Conservation (phyloP, 2,113 vertebrate species). For the Channa maculata region DNA sequence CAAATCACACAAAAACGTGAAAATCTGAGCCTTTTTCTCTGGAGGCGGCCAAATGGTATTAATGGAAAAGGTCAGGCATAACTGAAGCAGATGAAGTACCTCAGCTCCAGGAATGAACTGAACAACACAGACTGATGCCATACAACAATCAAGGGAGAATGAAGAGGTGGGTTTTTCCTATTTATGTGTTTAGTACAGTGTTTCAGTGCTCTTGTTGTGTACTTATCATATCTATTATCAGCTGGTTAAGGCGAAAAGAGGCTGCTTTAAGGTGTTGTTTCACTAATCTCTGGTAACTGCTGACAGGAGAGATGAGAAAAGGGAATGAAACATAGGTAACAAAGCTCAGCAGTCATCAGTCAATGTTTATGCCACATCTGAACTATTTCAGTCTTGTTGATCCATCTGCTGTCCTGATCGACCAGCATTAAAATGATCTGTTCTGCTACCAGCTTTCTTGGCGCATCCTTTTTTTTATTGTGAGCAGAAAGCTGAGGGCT, state of each 20-base stretch:
- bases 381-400: not conserved
- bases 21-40: not conserved
- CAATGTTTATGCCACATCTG: not conserved
- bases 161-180: no score
- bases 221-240: not conserved
- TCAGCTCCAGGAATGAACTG: not conserved
- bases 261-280: not conserved
- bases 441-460: not conserved
- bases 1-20: not conserved
- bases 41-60: not conserved
- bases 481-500: not conserved
- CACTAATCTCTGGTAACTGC: not conserved
- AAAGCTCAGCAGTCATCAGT: not conserved
- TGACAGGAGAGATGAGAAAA: not conserved
- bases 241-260: not conserved
- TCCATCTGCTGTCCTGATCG: not conserved
- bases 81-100: not conserved
- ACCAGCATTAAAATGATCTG: not conserved
- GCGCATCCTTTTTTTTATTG: not conserved
- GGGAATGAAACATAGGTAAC: not conserved
- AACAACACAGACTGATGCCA: not conserved
- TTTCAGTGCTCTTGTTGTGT: no score
- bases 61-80: not conserved
- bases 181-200: no score
- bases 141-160: not conserved